phyloP scores from a whole-genome alignment of 1,140 invertebrate genomes.

The Drosophila pectinifera region DNA sequence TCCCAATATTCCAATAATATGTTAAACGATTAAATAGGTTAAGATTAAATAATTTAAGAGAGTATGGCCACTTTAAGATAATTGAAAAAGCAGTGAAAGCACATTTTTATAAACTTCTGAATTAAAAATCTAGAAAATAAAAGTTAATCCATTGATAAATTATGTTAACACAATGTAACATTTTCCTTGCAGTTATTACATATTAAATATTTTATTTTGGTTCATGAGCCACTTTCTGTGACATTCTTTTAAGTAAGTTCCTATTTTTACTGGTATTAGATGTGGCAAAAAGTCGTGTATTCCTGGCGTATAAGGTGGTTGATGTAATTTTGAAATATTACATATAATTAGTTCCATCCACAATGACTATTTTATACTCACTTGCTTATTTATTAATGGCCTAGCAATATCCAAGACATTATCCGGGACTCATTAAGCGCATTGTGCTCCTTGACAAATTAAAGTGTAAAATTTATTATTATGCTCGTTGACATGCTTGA shows the following conservation, averaged over 20 bases:
- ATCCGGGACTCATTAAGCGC: conserved; percentile 7
- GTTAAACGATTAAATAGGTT: too few relatives aligned
- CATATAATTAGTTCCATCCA: not conserved
- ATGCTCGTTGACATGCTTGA: conserved; percentile 75
- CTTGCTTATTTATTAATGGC: conserved; percentile 32
- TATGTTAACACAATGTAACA: too few relatives aligned
- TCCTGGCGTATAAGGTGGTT: not conserved
- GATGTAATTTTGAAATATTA: not conserved
- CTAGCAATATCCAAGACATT: conserved; percentile 8
- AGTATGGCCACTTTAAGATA: too few relatives aligned
- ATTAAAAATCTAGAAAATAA: too few relatives aligned
- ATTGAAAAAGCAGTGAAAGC: too few relatives aligned
- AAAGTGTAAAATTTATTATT: conserved; percentile 80
- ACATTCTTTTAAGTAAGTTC: not conserved
- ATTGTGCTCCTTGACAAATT: conserved; percentile 57
- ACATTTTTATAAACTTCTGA: too few relatives aligned
- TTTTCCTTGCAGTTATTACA: too few relatives aligned
- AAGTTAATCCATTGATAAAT: too few relatives aligned
- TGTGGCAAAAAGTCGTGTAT: not conserved
- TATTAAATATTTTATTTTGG: too few relatives aligned
- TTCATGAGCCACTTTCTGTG: too few relatives aligned
- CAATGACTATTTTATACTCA: not conserved
- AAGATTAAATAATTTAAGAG: too few relatives aligned
- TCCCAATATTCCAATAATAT: too few relatives aligned
- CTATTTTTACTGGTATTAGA: not conserved